Evolutionary conservation across 2,888 invertebrate species (phyloP).

Genomic region (Elysia crispata): DNA sequence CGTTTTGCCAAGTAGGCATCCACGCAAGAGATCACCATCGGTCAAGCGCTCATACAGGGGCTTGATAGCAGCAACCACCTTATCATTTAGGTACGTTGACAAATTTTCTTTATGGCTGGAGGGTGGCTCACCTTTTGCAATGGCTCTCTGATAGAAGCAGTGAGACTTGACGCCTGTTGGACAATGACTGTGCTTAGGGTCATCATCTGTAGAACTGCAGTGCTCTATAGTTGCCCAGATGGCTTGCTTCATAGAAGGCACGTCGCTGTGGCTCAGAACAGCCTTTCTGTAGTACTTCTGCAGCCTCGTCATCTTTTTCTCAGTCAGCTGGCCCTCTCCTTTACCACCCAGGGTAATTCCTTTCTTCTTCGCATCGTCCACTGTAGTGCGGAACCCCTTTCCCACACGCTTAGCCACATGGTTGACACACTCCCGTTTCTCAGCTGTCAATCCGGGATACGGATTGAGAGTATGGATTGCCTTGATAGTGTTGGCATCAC

Average conservation of each 20-base stretch:
- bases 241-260: conserved; percentile 13
- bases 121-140: too few species aligned
- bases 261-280: background rate
- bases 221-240: conserved; percentile 10
- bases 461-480: conserved; percentile 27
- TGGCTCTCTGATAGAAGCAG: too few species aligned
- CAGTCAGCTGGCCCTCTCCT: conserved; percentile 5
- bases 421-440: conserved; percentile 33
- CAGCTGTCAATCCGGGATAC: background rate
- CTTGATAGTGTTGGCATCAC: conserved; percentile 22
- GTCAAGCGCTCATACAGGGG: too few species aligned
- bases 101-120: too few species aligned
- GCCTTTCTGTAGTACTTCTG: conserved; percentile 31
- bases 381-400: background rate
- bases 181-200: conserved; percentile 17
- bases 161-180: too few species aligned
- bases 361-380: conserved; percentile 7
- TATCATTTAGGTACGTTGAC: too few species aligned
- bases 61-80: too few species aligned
- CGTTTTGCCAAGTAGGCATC: too few species aligned
- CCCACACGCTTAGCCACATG: background rate
- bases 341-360: conserved; percentile 22
- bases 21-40: too few species aligned
- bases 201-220: conserved; percentile 25
- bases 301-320: conserved; percentile 5